These are phyloP conservation scores for Frankliniella intonsa DNA, from an alignment of 2,888 invertebrate genomes.

Conservation along the genomic window DNA sequence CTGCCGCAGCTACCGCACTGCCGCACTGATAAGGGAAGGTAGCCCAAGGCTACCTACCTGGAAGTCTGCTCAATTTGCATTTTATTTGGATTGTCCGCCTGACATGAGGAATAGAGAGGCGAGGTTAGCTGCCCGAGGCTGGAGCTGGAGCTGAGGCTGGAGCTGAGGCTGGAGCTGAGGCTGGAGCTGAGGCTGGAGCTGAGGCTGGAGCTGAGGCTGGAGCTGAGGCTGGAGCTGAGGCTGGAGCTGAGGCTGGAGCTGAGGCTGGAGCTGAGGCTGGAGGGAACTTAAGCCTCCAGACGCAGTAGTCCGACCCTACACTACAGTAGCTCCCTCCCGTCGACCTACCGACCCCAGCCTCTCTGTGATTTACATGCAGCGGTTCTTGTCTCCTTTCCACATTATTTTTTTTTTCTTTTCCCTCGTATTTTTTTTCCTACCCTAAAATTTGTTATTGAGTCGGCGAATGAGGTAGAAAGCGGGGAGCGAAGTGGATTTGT, in stretches of 20 bases:
- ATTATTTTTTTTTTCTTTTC: background rate
- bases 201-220: too few relatives aligned
- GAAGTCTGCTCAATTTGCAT: background rate
- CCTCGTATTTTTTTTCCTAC: background rate
- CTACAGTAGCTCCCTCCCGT: background rate
- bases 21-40: background rate
- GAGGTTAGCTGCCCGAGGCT: background rate
- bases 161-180: too few relatives aligned
- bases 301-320: background rate
- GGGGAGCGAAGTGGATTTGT: background rate
- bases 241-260: too few relatives aligned
- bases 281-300: too few relatives aligned
- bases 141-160: background rate
- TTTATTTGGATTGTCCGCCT: conserved; percentile 1
- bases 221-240: too few relatives aligned
- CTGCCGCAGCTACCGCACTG: background rate
- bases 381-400: background rate
- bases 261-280: too few relatives aligned
- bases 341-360: background rate
- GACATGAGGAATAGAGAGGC: background rate
- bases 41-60: background rate
- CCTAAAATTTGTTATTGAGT: conserved; percentile 15
- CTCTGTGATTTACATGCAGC: background rate
- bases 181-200: too few relatives aligned
- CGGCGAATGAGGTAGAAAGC: conserved; percentile 22